phyloP scores from a whole-genome alignment of 2,797 vertebrate species.

The Varecia variegata region DNA sequence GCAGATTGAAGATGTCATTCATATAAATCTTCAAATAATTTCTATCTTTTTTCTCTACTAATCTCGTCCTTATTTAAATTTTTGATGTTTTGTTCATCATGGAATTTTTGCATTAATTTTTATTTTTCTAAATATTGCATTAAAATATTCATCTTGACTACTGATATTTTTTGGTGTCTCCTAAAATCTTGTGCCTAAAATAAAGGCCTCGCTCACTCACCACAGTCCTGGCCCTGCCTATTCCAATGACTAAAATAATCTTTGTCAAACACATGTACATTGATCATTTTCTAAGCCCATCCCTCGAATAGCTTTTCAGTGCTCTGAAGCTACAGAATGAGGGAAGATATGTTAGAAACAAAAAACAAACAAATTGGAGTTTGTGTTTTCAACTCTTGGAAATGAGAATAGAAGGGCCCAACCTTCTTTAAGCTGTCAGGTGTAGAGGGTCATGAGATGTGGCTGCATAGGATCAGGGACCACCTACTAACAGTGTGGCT shows the following conservation, averaged over 20 bases:
- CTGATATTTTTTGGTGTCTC: neutral
- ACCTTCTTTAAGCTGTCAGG: neutral
- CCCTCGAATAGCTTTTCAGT: neutral
- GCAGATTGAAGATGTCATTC: neutral
- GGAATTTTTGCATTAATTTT: neutral
- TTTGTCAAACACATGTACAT: neutral
- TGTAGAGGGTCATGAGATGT: neutral
- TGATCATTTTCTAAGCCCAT: neutral
- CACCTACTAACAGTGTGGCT: neutral
- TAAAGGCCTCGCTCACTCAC: neutral
- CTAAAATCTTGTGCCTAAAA: neutral
- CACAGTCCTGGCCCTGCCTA: neutral
- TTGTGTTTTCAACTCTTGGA: neutral
- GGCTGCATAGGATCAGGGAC: neutral
- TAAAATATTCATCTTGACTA: neutral
- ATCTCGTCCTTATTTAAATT: neutral
- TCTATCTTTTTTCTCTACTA: neutral
- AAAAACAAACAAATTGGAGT: neutral
- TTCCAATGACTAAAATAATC: neutral
- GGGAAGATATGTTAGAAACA: neutral
- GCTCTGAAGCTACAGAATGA: conserved; percentile 14
- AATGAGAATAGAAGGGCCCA: neutral
- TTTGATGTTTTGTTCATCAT: neutral
- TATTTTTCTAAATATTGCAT: neutral
- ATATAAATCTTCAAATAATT: conserved; percentile 1